Evolutionary conservation across 2,888 invertebrate species (phyloP).

Genomic region (Reticulitermes lucifugus): DNA sequence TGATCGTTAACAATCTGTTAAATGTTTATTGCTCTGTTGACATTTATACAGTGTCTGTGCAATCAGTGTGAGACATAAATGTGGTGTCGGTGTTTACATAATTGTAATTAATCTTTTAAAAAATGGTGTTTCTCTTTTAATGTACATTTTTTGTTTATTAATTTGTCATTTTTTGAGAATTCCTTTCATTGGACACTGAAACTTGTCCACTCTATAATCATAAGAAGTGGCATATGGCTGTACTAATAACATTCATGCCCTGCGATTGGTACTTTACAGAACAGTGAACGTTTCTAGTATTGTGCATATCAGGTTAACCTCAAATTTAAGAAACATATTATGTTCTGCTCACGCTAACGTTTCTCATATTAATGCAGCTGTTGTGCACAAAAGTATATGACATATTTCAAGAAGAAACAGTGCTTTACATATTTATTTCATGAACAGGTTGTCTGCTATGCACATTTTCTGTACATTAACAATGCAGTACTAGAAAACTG

Average conservation of each 20-base stretch:
- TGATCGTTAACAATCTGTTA: slow-evolving; percentile 35
- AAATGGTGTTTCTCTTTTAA: slow-evolving; percentile 1
- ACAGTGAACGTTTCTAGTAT: background rate
- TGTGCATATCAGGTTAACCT: slow-evolving; percentile 2
- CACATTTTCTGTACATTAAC: slow-evolving; percentile 7
- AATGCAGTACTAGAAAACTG: slow-evolving; percentile 29
- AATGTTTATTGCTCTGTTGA: slow-evolving; percentile 40
- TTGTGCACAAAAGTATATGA: background rate
- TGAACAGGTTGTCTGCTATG: slow-evolving; percentile 20
- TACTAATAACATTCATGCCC: background rate
- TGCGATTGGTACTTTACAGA: background rate
- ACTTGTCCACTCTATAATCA: background rate
- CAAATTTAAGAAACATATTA: background rate
- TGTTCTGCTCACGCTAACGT: background rate
- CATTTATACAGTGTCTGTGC: slow-evolving; percentile 41
- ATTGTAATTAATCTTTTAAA: slow-evolving; percentile 23
- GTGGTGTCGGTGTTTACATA: slow-evolving; percentile 36
- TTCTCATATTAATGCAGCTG: background rate
- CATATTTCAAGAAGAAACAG: background rate
- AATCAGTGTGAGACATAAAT: slow-evolving; percentile 32
- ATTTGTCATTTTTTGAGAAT: background rate
- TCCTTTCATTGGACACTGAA: slow-evolving; percentile 9
- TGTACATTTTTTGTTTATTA: slow-evolving; percentile 8
- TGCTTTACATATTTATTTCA: background rate
- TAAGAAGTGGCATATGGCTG: background rate